A percentile compares a stretch with the other conserved stretches of the same genome.
phyloP scores from a whole-genome alignment of 2,113 vertebrate species.

The Egretta garzetta region DNA sequence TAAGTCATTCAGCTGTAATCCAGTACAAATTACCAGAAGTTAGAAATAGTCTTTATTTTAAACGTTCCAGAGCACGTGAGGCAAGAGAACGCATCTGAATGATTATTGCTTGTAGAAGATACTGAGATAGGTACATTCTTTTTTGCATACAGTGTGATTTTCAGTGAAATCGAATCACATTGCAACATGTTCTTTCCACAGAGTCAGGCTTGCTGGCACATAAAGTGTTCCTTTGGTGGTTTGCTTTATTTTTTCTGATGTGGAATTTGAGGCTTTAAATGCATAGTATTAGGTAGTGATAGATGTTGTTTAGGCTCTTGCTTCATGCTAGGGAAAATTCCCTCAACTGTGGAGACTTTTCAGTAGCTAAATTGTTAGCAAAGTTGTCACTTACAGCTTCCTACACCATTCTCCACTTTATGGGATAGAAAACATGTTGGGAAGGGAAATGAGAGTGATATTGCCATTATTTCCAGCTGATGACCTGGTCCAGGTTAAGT shows the following conservation, averaged over 20 bases:
- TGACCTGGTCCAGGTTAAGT: background rate
- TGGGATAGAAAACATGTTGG: background rate
- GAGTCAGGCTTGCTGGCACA: background rate
- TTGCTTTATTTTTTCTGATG: background rate
- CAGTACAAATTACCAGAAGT: conserved; percentile 11
- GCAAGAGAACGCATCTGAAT: background rate
- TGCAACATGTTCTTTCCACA: background rate
- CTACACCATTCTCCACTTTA: background rate
- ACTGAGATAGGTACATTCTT: background rate
- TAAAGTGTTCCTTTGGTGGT: background rate
- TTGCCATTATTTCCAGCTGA: background rate
- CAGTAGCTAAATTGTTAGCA: background rate
- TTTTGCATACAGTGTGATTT: background rate
- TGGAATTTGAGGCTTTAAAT: background rate
- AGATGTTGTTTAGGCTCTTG: background rate
- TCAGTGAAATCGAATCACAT: background rate
- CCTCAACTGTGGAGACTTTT: background rate
- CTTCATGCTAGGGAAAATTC: background rate
- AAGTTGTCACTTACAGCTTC: background rate
- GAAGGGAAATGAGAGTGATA: background rate
- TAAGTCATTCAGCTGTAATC: conserved; percentile 24
- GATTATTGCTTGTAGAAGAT: background rate
- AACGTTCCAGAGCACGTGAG: background rate
- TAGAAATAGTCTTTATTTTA: conserved; percentile 11
- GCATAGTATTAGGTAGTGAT: background rate